A percentile compares a stretch with the other conserved stretches of the same genome.
phyloP scores from a whole-genome alignment of 1,140 invertebrate genomes.

The Zaprionus taronus region DNA sequence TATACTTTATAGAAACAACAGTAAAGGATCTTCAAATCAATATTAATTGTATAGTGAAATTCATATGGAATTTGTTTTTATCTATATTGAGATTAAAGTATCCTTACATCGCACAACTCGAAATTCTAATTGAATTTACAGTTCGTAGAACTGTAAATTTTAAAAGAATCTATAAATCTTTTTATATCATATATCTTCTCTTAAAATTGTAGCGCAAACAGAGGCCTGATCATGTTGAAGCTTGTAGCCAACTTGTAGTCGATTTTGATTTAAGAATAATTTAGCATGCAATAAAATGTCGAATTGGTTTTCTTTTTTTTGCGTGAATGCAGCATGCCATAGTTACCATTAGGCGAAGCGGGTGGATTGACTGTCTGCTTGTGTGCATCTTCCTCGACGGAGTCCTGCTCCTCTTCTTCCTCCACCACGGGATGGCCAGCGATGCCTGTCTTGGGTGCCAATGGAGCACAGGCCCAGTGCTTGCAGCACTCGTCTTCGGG shows the following conservation, averaged over 20 bases:
- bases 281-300: slow-evolving; percentile 41
- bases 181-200: background rate
- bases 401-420: slow-evolving; percentile 22
- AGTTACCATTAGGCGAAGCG: slow-evolving; percentile 58
- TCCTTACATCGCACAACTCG: background rate
- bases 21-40: too few species aligned
- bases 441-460: slow-evolving; percentile 52
- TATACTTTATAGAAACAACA: too few species aligned
- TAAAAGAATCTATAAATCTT: background rate
- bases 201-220: background rate
- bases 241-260: background rate
- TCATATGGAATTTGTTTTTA: too few species aligned
- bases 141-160: too few species aligned
- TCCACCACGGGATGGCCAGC: slow-evolving; percentile 37
- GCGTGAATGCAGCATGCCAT: slow-evolving; percentile 16
- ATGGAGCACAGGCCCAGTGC: slow-evolving; percentile 88
- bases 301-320: background rate
- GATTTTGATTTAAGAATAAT: background rate
- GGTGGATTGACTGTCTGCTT: slow-evolving; percentile 4
- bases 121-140: too few species aligned
- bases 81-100: background rate
- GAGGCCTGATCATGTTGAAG: background rate
- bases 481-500: slow-evolving; percentile 92
- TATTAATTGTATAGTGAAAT: too few species aligned
- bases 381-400: slow-evolving; percentile 1